phyloP scores from a whole-genome alignment of 1,140 invertebrate species.

The Bombus affinis region DNA sequence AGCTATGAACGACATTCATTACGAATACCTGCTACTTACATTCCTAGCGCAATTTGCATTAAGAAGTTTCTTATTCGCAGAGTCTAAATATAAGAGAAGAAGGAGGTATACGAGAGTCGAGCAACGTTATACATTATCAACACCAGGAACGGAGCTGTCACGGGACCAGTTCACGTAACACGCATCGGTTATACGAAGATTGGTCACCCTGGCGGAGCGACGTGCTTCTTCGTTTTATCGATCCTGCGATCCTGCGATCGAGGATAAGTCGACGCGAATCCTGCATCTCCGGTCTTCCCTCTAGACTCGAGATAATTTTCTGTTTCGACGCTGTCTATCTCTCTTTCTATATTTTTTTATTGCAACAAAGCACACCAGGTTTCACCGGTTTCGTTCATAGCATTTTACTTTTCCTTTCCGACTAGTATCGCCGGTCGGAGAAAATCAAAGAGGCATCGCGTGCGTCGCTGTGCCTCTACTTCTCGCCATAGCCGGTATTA shows the following conservation, averaged over 20 bases:
- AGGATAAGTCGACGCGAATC: slow-evolving; percentile 14
- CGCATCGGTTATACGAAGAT: slow-evolving; percentile 17
- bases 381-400: slow-evolving; percentile 6
- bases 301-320: slow-evolving; percentile 18
- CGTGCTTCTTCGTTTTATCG: slow-evolving; percentile 18
- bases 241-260: slow-evolving; percentile 14
- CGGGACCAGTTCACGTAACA: neutral
- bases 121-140: neutral
- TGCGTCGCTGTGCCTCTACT: neutral
- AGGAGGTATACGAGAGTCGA: neutral
- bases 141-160: neutral
- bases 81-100: no score
- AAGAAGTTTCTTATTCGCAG: neutral
- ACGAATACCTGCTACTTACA: neutral
- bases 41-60: neutral
- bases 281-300: neutral
- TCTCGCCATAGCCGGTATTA: neutral
- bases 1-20: neutral
- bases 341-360: neutral
- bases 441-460: slow-evolving; percentile 33
- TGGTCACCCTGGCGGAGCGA: slow-evolving; percentile 3
- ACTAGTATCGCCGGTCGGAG: neutral
- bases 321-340: neutral
- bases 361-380: neutral
- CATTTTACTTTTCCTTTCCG: slow-evolving; percentile 29